Conservation (phyloP, 1,140 invertebrate genomes). For the Matsumurasca onukii region DNA sequence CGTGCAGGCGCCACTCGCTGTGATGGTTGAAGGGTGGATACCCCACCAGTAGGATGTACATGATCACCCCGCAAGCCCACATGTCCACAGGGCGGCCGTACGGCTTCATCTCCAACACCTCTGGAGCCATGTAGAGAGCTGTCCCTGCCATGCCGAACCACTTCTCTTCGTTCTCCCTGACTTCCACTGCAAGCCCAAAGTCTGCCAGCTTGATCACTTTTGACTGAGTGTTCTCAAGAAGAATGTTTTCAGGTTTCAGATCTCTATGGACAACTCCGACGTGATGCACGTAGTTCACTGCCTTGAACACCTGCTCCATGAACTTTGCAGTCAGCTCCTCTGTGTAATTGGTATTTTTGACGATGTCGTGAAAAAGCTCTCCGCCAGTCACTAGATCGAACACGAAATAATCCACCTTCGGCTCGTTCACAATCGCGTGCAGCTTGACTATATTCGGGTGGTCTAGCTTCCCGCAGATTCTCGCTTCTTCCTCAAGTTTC, state of each 20-base stretch:
- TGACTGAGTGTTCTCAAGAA: slow-evolving; percentile 61
- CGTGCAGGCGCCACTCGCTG: background rate
- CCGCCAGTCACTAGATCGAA: background rate
- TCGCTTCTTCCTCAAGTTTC: background rate
- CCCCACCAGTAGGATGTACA: too few relatives aligned
- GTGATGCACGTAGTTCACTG: slow-evolving; percentile 90
- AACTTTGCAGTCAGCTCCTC: background rate
- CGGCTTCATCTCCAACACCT: slow-evolving; percentile 10
- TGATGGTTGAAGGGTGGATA: background rate
- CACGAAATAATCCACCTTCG: background rate
- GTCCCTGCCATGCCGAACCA: background rate
- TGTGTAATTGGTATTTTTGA: background rate
- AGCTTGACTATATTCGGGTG: background rate
- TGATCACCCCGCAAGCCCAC: too few relatives aligned
- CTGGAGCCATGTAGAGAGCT: background rate
- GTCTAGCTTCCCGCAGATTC: background rate
- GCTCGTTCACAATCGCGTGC: background rate
- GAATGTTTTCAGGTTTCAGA: too few relatives aligned
- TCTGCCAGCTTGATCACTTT: slow-evolving; percentile 71
- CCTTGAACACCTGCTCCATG: slow-evolving; percentile 76
- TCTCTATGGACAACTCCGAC: slow-evolving; percentile 88
- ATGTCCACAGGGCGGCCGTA: background rate
- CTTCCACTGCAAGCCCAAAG: slow-evolving; percentile 3
- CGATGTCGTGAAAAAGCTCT: background rate
- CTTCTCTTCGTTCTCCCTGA: slow-evolving; percentile 38